Percentiles rank a stretch among this genome's conserved stretches.
Conservation (phyloP, 2,797 vertebrate genomes). For the Picus viridis region DNA sequence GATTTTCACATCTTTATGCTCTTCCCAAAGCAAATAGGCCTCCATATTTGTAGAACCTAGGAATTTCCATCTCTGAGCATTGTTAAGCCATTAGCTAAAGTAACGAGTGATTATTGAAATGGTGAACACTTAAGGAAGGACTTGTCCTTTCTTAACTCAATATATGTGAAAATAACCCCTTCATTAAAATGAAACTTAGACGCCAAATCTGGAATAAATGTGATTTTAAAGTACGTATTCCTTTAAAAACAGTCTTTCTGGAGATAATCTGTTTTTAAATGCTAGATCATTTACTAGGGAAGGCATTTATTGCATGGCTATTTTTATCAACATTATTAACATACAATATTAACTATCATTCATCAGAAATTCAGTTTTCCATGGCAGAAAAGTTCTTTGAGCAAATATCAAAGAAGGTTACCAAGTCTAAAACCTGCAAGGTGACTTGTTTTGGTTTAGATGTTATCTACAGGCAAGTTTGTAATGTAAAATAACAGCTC, state of each 20-base stretch:
- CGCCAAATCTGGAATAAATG: background rate
- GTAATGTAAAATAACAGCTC: background rate
- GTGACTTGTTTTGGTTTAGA: background rate
- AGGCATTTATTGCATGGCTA: background rate
- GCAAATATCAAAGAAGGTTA: background rate
- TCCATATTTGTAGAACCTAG: background rate
- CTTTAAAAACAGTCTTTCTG: background rate
- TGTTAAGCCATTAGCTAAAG: background rate
- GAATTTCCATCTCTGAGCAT: background rate
- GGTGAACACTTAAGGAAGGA: background rate
- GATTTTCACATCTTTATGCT: background rate
- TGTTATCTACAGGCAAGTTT: background rate
- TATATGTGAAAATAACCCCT: background rate
- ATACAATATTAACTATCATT: background rate
- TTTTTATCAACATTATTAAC: background rate
- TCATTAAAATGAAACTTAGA: background rate
- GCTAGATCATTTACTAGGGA: background rate
- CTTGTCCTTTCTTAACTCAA: background rate
- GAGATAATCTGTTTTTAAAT: background rate
- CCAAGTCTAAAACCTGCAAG: background rate
- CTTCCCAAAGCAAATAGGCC: background rate
- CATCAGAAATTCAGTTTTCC: background rate
- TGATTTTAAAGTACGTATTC: background rate
- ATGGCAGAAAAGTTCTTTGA: background rate
- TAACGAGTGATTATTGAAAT: background rate